These are phyloP conservation scores for Aphelocoma coerulescens DNA, from an alignment of 2,113 vertebrate species.

Conservation along the genomic window DNA sequence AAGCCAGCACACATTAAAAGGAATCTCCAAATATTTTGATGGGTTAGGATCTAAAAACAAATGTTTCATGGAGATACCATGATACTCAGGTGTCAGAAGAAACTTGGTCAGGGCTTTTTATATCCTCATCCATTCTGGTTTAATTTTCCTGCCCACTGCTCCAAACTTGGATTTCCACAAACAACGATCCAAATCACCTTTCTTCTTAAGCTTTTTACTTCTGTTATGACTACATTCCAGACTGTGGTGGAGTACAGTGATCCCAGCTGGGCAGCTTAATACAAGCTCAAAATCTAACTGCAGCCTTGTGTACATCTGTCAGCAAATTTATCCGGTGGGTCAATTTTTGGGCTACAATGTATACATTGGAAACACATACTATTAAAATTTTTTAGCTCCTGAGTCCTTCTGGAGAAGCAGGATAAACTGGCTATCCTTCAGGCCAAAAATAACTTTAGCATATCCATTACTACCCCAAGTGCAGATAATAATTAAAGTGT, in stretches of 20 bases:
- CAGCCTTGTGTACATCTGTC: neutral
- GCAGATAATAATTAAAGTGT: neutral
- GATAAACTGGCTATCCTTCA: neutral
- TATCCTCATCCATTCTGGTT: neutral
- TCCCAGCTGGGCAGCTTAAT: neutral
- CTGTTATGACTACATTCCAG: neutral
- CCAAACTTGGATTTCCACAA: neutral
- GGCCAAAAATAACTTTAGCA: neutral
- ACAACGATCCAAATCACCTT: rapidly evolving
- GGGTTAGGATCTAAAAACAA: neutral
- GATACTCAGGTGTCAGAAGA: neutral
- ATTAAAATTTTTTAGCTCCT: neutral
- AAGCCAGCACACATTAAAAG: neutral
- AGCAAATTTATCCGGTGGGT: neutral
- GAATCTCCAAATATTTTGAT: neutral
- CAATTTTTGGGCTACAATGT: neutral
- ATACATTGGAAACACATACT: neutral
- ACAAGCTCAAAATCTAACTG: neutral
- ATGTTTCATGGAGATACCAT: neutral
- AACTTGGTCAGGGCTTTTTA: neutral
- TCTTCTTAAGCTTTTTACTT: neutral
- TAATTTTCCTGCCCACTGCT: neutral
- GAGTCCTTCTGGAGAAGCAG: neutral
- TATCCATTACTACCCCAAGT: neutral
- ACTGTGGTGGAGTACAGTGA: neutral